Percentiles rank a stretch among this genome's conserved stretches.
Evolutionary conservation across 1,140 invertebrate genomes (phyloP).

Genomic region (Nasonia vitripennis): DNA sequence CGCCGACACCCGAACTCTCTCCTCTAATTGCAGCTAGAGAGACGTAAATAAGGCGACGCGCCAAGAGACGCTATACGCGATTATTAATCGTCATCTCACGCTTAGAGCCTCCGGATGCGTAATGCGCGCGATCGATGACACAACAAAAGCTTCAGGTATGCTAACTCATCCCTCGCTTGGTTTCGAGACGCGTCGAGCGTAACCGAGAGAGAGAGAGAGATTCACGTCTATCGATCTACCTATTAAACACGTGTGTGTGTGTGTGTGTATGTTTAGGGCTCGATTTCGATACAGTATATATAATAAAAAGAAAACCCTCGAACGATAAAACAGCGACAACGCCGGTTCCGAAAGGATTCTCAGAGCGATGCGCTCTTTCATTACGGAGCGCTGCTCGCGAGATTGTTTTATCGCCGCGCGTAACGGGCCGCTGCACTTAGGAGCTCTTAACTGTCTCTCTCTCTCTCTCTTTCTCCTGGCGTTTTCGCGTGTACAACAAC

Average conservation of each 20-base stretch:
- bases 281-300: too few species aligned
- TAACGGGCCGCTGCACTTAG: conserved; percentile 43
- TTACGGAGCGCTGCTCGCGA: background rate
- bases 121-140: background rate
- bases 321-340: too few species aligned
- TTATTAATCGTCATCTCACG: too few species aligned
- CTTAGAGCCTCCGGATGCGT: too few species aligned
- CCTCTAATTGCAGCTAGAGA: too few species aligned
- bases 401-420: conserved; percentile 42
- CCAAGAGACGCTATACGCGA: too few species aligned
- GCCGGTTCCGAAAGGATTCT: background rate
- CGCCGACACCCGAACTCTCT: too few species aligned
- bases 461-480: conserved; percentile 15
- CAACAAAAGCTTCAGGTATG: background rate
- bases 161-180: background rate
- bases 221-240: background rate
- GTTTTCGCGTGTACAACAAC: conserved; percentile 53
- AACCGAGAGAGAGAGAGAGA: background rate
- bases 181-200: background rate
- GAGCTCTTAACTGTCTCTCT: conserved; percentile 36
- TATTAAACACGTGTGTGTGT: too few species aligned
- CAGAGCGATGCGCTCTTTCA: conserved; percentile 12
- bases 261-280: too few species aligned
- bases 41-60: too few species aligned
- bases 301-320: too few species aligned